Conservation (phyloP, 2,113 vertebrate species). For the Fulica atra region DNA sequence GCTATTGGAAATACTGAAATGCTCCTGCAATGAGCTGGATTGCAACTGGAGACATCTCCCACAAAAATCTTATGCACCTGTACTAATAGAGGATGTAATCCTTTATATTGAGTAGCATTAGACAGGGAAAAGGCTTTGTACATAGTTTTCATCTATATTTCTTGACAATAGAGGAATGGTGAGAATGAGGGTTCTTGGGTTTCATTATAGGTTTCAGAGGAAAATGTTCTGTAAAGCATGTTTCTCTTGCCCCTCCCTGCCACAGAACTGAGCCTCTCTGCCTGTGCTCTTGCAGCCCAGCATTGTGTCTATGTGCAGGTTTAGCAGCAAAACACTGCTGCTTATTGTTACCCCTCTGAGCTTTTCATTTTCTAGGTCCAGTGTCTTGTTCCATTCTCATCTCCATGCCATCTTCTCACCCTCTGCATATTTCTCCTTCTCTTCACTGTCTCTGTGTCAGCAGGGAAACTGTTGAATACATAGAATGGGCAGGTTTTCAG, state of each 20-base stretch:
- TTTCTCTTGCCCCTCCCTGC: background rate
- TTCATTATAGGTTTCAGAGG: background rate
- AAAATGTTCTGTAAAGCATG: background rate
- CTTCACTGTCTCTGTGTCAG: background rate
- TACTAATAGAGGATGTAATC: background rate
- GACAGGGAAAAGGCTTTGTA: background rate
- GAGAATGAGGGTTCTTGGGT: background rate
- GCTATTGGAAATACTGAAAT: background rate
- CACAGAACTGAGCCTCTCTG: background rate
- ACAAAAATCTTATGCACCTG: background rate
- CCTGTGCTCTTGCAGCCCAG: background rate
- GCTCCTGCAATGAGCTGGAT: background rate
- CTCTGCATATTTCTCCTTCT: background rate
- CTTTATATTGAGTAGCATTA: background rate
- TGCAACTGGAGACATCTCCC: background rate
- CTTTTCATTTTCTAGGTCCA: background rate
- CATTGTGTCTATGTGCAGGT: background rate
- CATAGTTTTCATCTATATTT: background rate
- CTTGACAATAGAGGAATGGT: background rate
- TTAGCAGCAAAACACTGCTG: background rate
- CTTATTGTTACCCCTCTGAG: background rate
- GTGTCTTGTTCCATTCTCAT: background rate
- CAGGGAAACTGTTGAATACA: background rate
- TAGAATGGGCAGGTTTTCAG: background rate
- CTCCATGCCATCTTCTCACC: background rate